A percentile compares a stretch with the other conserved stretches of the same genome.
Evolutionary conservation across 2,113 vertebrate species (phyloP).

Genomic region (Osmerus eperlanus): DNA sequence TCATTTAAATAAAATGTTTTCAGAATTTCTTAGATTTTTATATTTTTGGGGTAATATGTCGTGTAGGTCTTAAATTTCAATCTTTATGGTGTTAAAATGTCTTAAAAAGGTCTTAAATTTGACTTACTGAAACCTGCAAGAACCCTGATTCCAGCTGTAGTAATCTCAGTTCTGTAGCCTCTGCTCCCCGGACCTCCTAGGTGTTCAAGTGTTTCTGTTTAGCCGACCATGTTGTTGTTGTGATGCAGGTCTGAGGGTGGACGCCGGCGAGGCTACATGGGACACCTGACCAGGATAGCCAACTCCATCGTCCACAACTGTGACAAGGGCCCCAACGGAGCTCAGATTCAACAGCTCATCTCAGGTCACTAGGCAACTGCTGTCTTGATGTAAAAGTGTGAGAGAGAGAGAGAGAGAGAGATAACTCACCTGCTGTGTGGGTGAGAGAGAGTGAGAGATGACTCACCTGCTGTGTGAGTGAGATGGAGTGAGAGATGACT

Average conservation of each 20-base stretch:
- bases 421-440: slow-evolving; percentile 8
- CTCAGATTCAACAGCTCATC: slow-evolving; percentile 84
- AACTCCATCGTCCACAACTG: slow-evolving; percentile 94
- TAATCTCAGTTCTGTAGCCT: too few species aligned
- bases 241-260: slow-evolving; percentile 85
- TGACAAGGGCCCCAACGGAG: slow-evolving; percentile 90
- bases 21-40: too few species aligned
- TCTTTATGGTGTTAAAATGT: too few species aligned
- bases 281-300: slow-evolving; percentile 95
- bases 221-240: not conserved
- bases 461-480: slow-evolving; percentile 7
- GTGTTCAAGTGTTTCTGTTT: too few species aligned
- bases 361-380: slow-evolving; percentile 73
- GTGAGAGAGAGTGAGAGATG: not conserved
- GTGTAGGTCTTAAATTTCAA: too few species aligned
- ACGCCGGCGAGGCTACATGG: slow-evolving; percentile 94
- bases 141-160: too few species aligned
- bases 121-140: too few species aligned
- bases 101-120: too few species aligned
- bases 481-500: not conserved
- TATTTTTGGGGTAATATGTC: too few species aligned
- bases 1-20: too few species aligned
- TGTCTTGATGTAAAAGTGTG: not conserved
- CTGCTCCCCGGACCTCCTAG: too few species aligned
- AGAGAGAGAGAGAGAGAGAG: not conserved